Percentiles rank a stretch among this genome's conserved stretches.
These are phyloP conservation scores for Caenorhabditis sulstoni DNA, from an alignment of 2,888 invertebrate species.

Conservation along the genomic window DNA sequence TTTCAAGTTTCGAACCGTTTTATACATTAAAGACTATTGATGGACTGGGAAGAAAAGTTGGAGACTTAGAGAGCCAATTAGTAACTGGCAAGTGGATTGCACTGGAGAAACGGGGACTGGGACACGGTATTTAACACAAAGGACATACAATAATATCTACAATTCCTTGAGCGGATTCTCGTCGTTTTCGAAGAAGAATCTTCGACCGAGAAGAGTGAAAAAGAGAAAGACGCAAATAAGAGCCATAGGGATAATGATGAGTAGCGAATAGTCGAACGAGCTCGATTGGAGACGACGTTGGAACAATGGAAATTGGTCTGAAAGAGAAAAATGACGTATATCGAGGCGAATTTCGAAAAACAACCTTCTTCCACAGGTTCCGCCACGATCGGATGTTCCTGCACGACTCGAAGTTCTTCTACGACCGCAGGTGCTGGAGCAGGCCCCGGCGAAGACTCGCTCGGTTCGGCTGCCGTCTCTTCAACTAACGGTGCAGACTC, in stretches of 20 bases:
- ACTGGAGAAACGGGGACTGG: conserved; percentile 13
- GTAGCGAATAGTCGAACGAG: conserved; percentile 32
- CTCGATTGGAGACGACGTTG: conserved; percentile 22
- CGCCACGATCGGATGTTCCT: neutral
- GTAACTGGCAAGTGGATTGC: conserved; percentile 47
- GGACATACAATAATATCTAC: conserved; percentile 14
- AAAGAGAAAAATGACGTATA: neutral
- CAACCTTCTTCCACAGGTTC: neutral
- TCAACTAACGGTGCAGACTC: no score
- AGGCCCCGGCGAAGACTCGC: no score
- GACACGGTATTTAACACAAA: neutral
- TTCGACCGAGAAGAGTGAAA: conserved; percentile 25
- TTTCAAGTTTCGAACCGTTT: conserved; percentile 6
- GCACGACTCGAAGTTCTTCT: no score
- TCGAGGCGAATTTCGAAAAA: neutral
- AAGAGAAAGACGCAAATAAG: conserved; percentile 22
- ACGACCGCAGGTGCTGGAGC: no score
- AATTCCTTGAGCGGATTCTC: conserved; percentile 9
- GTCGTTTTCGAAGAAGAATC: conserved; percentile 29
- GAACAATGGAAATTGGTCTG: conserved; percentile 3
- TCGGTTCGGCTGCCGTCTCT: no score
- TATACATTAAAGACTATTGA: conserved; percentile 18
- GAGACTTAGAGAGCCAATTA: conserved; percentile 19
- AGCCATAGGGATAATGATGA: conserved; percentile 25
- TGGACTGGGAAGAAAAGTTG: no score